These are phyloP conservation scores for Lingula anatina DNA, from an alignment of 2,888 invertebrate species.

Conservation along the genomic window DNA sequence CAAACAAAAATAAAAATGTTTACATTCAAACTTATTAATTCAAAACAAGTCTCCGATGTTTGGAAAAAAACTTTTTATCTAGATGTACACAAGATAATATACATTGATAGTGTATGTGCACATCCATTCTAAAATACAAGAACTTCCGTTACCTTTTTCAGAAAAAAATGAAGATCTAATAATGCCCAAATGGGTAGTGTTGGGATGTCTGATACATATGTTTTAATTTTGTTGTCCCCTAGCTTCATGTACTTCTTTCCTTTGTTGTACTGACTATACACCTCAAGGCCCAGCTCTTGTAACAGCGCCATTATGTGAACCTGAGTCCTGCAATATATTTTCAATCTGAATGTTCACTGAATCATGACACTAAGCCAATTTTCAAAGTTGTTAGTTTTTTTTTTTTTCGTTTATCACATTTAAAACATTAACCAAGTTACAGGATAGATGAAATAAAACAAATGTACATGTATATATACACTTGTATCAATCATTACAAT, in stretches of 20 bases:
- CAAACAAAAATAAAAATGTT: too few relatives aligned
- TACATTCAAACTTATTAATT: too few relatives aligned
- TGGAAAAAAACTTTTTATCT: too few relatives aligned
- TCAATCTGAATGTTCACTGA: too few relatives aligned
- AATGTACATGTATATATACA: too few relatives aligned
- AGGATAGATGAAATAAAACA: neutral
- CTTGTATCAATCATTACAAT: too few relatives aligned
- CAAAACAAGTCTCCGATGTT: too few relatives aligned
- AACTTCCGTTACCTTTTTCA: conserved; percentile 39
- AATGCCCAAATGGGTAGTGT: conserved; percentile 32
- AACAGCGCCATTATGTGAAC: conserved; percentile 41
- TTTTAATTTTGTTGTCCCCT: conserved; percentile 24
- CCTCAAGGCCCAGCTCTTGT: conserved; percentile 37
- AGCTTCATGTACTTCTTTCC: conserved; percentile 44
- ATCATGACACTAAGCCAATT: neutral
- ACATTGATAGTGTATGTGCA: too few relatives aligned
- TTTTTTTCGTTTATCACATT: neutral
- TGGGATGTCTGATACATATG: conserved; percentile 45
- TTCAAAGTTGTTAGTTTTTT: neutral
- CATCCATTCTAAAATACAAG: too few relatives aligned
- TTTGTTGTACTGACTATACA: conserved; percentile 31
- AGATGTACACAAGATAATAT: too few relatives aligned
- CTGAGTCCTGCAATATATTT: conserved; percentile 23
- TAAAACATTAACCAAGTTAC: neutral
- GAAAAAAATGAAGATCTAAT: conserved; percentile 35